Percentiles rank a stretch among this genome's conserved stretches.
Evolutionary conservation across 2,797 vertebrate species (phyloP).

Genomic region (Oophaga sylvatica): DNA sequence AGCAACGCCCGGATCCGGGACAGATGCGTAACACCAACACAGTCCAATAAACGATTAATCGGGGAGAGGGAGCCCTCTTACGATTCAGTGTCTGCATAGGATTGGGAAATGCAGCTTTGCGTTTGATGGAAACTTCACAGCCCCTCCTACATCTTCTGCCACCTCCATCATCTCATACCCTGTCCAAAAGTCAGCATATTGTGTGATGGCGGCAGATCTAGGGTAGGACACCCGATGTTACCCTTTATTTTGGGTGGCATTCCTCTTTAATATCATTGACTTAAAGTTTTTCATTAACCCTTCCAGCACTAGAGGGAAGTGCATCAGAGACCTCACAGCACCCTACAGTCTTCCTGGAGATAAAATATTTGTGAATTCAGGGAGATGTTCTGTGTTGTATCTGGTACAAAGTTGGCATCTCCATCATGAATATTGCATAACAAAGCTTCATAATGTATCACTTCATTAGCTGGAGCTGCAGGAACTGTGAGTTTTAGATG

Average conservation of each 20-base stretch:
- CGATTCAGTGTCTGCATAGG: too few relatives aligned
- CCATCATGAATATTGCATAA: conserved; percentile 42
- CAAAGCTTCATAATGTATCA: conserved; percentile 41
- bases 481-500: conserved; percentile 16
- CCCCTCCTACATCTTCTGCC: too few relatives aligned
- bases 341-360: conserved; percentile 8
- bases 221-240: neutral
- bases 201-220: too few relatives aligned
- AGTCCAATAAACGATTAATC: too few relatives aligned
- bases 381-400: conserved; percentile 17
- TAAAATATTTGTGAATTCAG: conserved; percentile 43
- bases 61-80: too few relatives aligned
- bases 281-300: conserved; percentile 7
- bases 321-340: neutral
- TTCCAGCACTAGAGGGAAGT: neutral
- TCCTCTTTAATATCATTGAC: neutral
- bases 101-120: too few relatives aligned
- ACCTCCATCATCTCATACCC: too few relatives aligned
- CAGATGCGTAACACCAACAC: too few relatives aligned
- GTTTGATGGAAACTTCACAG: too few relatives aligned
- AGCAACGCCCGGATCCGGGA: too few relatives aligned
- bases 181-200: too few relatives aligned
- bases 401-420: conserved; percentile 11
- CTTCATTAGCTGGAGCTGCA: conserved; percentile 26
- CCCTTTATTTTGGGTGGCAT: neutral